Percentiles rank a stretch among this genome's conserved stretches.
These are phyloP conservation scores for Salminus brasiliensis DNA, from an alignment of 2,113 vertebrate genomes.

Conservation along the genomic window DNA sequence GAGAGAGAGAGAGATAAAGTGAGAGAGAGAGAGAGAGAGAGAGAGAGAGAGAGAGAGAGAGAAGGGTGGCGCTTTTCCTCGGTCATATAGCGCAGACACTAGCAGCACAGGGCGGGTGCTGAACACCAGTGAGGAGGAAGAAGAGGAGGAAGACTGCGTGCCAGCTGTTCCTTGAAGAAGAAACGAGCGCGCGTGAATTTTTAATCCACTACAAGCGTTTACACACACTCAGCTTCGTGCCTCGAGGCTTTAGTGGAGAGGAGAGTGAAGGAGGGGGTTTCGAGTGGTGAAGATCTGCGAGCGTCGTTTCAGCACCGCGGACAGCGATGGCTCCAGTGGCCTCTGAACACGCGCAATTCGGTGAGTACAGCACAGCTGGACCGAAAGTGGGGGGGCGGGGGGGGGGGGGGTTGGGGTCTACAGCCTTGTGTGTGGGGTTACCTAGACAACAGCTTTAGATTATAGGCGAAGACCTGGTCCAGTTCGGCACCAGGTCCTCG, in stretches of 20 bases:
- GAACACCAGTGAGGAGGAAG: slow-evolving; percentile 50
- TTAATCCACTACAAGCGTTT: neutral
- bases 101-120: slow-evolving; percentile 58
- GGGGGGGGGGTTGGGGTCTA: no score
- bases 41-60: slow-evolving; percentile 3
- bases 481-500: no score
- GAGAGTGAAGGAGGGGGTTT: neutral
- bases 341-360: slow-evolving; percentile 80
- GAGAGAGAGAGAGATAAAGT: neutral
- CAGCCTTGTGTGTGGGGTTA: no score
- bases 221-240: slow-evolving; percentile 50
- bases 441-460: no score
- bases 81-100: slow-evolving; percentile 63
- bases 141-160: slow-evolving; percentile 18
- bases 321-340: slow-evolving; percentile 89
- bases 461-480: no score
- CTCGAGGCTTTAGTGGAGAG: slow-evolving; percentile 8
- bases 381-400: no score
- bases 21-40: slow-evolving; percentile 16
- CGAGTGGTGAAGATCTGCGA: slow-evolving; percentile 1
- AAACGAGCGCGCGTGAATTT: neutral
- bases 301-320: slow-evolving; percentile 79
- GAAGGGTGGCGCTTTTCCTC: slow-evolving; percentile 64
- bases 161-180: slow-evolving; percentile 24
- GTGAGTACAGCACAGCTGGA: slow-evolving; percentile 76